A percentile compares a stretch with the other conserved stretches of the same genome.
Conservation (phyloP, 2,113 vertebrate species). For the Physeter macrocephalus region DNA sequence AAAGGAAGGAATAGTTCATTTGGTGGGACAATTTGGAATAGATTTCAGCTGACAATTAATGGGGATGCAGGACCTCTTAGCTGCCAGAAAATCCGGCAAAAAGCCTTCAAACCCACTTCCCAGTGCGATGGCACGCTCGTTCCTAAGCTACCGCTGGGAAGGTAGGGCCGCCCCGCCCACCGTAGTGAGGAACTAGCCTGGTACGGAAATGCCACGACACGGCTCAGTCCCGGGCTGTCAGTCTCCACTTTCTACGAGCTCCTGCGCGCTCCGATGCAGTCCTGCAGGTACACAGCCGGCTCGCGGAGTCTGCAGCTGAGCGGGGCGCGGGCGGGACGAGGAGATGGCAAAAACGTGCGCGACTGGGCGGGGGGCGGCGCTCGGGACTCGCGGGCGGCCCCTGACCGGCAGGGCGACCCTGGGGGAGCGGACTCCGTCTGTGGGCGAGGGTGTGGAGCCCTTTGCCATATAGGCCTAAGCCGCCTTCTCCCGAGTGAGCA, state of each 20-base stretch:
- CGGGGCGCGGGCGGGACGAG: background rate
- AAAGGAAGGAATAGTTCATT: background rate
- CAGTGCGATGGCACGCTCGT: background rate
- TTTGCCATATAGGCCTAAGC: background rate
- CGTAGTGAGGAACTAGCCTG: background rate
- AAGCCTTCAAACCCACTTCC: background rate
- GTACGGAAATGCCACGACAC: background rate
- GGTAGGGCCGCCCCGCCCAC: background rate
- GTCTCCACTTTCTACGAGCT: rapidly evolving
- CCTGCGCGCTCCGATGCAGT: rapidly evolving
- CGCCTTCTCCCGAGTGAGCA: background rate
- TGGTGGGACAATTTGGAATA: background rate
- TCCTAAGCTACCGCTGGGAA: background rate
- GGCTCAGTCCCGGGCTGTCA: rapidly evolving
- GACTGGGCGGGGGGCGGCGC: rapidly evolving
- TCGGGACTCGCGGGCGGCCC: background rate
- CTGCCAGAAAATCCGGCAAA: background rate
- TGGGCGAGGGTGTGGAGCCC: background rate
- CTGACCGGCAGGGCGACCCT: background rate
- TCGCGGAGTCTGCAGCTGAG: background rate
- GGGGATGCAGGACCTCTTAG: background rate
- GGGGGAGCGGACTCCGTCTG: background rate
- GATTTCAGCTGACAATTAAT: background rate
- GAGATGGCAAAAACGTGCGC: background rate
- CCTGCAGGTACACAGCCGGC: background rate